phyloP scores from a whole-genome alignment of 2,888 invertebrate genomes.

The Drosophila lacicola region DNA sequence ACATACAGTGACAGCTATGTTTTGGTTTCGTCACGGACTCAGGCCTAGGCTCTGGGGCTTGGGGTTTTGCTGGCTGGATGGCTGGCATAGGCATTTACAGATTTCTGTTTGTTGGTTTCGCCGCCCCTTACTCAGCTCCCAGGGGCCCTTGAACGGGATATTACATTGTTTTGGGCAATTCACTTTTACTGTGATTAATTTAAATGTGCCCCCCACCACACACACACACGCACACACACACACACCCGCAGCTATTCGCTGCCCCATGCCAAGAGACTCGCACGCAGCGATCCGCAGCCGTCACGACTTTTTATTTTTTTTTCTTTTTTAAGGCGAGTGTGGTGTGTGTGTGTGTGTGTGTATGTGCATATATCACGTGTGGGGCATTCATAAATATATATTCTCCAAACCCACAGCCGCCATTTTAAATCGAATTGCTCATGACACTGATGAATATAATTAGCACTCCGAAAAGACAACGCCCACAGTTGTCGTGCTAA shows the following conservation, averaged over 20 bases:
- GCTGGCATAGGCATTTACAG: conserved; percentile 61
- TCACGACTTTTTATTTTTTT: conserved; percentile 32
- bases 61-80: conserved; percentile 24
- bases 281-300: conserved; percentile 37
- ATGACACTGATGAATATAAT: conserved; percentile 67
- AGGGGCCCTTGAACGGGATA: conserved; percentile 67
- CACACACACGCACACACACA: not conserved
- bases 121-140: conserved; percentile 41
- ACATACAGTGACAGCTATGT: conserved; percentile 64
- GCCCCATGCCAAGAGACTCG: conserved; percentile 26
- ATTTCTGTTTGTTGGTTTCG: conserved; percentile 69
- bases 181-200: conserved; percentile 81
- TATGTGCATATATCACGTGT: conserved; percentile 58
- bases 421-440: conserved; percentile 76
- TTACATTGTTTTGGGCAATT: conserved; percentile 80
- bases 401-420: conserved; percentile 50
- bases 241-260: conserved; percentile 15
- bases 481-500: conserved; percentile 73
- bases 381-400: conserved; percentile 76
- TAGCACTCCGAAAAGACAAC: conserved; percentile 69
- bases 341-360: not conserved
- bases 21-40: conserved; percentile 74
- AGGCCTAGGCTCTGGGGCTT: conserved; percentile 34
- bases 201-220: conserved; percentile 57
- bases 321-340: conserved; percentile 18